Percentiles rank a stretch among this genome's conserved stretches.
These are phyloP conservation scores for Ariolimax columbianus DNA, from an alignment of 2,888 invertebrate genomes.

Conservation along the genomic window DNA sequence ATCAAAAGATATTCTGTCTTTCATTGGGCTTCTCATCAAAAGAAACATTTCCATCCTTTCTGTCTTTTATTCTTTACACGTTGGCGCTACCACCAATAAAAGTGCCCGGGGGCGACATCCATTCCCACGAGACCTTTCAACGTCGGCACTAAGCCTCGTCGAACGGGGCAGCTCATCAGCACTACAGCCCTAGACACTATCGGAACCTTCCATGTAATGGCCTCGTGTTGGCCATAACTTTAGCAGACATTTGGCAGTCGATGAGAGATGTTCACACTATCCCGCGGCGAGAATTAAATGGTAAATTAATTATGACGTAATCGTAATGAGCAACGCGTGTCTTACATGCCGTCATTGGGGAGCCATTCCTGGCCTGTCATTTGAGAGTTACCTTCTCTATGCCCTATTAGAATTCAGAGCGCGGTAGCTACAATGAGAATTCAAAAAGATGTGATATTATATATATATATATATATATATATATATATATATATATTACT, in stretches of 20 bases:
- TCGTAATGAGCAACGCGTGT: background rate
- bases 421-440: constrained; percentile 26
- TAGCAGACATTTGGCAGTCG: background rate
- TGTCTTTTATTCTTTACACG: background rate
- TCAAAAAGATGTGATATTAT: background rate
- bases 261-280: background rate
- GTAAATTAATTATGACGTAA: constrained; percentile 32
- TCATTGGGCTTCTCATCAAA: background rate
- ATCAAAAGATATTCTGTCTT: too few species aligned
- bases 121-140: constrained; percentile 24
- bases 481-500: too few species aligned
- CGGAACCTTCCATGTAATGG: background rate
- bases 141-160: background rate
- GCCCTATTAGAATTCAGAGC: background rate
- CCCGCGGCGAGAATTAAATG: background rate
- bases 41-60: background rate
- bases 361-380: background rate
- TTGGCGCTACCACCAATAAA: background rate
- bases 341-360: background rate
- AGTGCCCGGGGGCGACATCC: background rate
- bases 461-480: too few species aligned
- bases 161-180: background rate
- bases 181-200: background rate
- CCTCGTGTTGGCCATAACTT: background rate
- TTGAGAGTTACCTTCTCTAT: background rate